Base-by-base conservation (phyloP, 1,140 invertebrate species). In the Aphidius ervi region DNA sequence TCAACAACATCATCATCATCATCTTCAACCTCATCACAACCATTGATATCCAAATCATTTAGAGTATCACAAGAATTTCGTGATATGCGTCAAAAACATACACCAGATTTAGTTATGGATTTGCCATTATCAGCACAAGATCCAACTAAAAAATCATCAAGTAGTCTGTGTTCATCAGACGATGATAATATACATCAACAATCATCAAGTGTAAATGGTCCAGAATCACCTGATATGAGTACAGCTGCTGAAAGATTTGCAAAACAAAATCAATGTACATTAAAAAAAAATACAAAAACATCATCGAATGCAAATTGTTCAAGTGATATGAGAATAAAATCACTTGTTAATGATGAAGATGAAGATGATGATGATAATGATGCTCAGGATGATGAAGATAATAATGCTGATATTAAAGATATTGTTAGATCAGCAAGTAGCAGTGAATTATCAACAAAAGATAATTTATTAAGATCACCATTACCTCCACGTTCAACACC, bases 21-120 rank as follows among this genome's bases (percentile, higher is more conserved):
- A 0, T 76, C 78, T n/a, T 58, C 81, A 41, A 76, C 75, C 9
- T 67, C 75, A 6, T 66, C 70, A 31, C 41, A 62, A 10, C 57
- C 67, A 16, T 59, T 67, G 4, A 76, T 73, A n/a, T 61, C 76
- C 16, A 77, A 81, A 20, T 63, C 70, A 0, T 70, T 75, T 42
- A 71, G 78, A 2, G 58, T 66, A 0, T 77, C 75, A 0, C 74
- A 80, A 66, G 76, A 79, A 63, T 74, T 84, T 64, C 69, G 82
- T 64, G 77, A 82, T 60, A 69, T 84, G 75, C 77, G 82, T 54
- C 84, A 80, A 69, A 88, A 87, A 64, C 86, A 89, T 64, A 89
- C 92, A 3, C 93, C 92, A 1, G 93, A 95, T 76, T 79, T 95
- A n/a, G 92, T 95, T 40, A 89, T 94, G 83, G 92, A 94, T 75